Evolutionary conservation across 2,797 vertebrate species (phyloP), one percentile per base, ranked within the genome.

Genomic region (Cercopithecus petaurista): DNA sequence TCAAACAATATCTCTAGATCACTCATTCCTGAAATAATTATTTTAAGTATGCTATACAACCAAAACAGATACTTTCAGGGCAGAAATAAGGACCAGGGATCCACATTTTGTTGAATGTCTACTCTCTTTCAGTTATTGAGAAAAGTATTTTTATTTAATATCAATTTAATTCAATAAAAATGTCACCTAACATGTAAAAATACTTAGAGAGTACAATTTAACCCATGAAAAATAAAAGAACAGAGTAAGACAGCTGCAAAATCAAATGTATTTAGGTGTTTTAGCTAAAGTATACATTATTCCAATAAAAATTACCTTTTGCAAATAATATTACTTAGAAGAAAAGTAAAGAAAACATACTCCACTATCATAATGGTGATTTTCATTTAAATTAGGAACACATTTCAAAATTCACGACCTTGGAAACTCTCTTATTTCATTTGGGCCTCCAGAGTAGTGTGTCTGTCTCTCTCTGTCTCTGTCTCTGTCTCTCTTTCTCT

Each of bases 311-410:
- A 28, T 41, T 15, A 48, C 17, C 22, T 92, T 86, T 61, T 30
- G 4, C 11, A 80, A 97, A 80, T 88, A 67, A 21, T n/a, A 88
- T 52, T 24, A 84, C 17, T 41, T 73, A 73, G 70, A 90, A 82
- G 19, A 89, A 88, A 95, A 41, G 52, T 79, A 90, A n/a, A 14
- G 7, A 88, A 92, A 64, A 72, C 2, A 41, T n/a, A 84, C 3
- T 72, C 61, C 1, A 33, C 46, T 22, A 55, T 91, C 24, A 90
- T 22, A 19, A 33, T 33, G n/a, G 12, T 28, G 19, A 50, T 59
- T 94, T 94, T 75, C 57, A 88, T 36, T 92, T 80, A 64, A 93
- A 72, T 72, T n/a, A n/a, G 15, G 41, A 77, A 90, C 7, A 89
- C n/a, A 84, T 84, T 61, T 72, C 21, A 84, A 88, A 96, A 81